Evolutionary conservation across 2,888 invertebrate species (phyloP).

Genomic region (Tricholauxania praeusta): DNA sequence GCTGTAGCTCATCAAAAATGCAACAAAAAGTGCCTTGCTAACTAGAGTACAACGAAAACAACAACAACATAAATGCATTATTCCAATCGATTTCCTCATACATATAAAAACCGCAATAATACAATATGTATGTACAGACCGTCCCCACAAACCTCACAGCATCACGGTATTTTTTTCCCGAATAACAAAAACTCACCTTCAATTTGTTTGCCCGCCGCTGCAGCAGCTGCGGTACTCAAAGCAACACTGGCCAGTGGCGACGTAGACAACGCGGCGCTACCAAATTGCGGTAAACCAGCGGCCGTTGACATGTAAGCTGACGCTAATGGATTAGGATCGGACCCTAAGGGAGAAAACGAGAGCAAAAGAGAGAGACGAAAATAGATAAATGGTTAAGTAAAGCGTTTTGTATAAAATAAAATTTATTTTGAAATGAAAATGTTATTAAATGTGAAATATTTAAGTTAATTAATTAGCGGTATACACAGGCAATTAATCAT

Average conservation of each 20-base stretch:
- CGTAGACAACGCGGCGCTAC: slow-evolving; percentile 72
- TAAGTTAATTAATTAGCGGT: slow-evolving; percentile 31
- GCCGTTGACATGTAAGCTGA: slow-evolving; percentile 73
- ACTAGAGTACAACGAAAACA: slow-evolving; percentile 11
- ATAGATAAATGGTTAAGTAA: slow-evolving; percentile 15
- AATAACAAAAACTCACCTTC: slow-evolving; percentile 74
- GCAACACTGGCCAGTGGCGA: slow-evolving; percentile 74
- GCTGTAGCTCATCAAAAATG: slow-evolving; percentile 24
- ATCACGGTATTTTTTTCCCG: neutral
- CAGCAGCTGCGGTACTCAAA: slow-evolving; percentile 81
- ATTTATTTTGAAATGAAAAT: slow-evolving; percentile 18
- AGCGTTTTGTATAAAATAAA: slow-evolving; percentile 13
- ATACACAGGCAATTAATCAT: slow-evolving; percentile 55
- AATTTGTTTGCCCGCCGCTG: slow-evolving; percentile 90
- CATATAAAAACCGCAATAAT: slow-evolving; percentile 31
- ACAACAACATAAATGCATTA: slow-evolving; percentile 33
- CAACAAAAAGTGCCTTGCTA: neutral
- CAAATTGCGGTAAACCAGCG: slow-evolving; percentile 72
- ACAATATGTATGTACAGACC: too few species aligned
- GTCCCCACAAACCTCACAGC: neutral
- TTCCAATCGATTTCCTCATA: slow-evolving; percentile 39
- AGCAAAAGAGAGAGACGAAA: slow-evolving; percentile 3
- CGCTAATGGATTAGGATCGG: slow-evolving; percentile 71
- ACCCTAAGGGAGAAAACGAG: slow-evolving; percentile 53
- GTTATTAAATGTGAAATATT: slow-evolving; percentile 23